Percentiles rank a stretch among this genome's conserved stretches.
Conservation (phyloP, 2,113 vertebrate species). For the Micronycteris hirsuta region DNA sequence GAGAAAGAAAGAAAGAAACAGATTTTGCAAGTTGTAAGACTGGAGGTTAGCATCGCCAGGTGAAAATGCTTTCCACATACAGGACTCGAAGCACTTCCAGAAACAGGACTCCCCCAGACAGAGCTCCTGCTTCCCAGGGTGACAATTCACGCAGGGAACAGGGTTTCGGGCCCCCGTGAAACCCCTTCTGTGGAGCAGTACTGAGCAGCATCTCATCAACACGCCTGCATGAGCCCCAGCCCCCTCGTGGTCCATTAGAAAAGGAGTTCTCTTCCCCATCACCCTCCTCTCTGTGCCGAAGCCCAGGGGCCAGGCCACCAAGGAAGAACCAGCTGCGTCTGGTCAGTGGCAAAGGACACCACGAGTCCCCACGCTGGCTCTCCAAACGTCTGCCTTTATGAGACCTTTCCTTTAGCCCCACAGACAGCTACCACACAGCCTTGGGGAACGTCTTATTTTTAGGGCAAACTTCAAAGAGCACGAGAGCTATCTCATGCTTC, state of each 20-base stretch:
- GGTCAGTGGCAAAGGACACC: background rate
- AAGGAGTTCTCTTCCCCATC: background rate
- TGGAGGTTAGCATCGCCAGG: background rate
- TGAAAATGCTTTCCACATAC: background rate
- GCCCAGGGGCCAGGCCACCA: background rate
- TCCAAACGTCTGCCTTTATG: background rate
- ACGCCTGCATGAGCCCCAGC: background rate
- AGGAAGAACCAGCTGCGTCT: background rate
- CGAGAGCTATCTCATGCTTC: background rate
- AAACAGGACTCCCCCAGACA: background rate
- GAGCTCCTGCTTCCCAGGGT: background rate
- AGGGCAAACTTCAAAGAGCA: background rate
- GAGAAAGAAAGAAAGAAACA: too few relatives aligned
- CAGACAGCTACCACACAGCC: background rate
- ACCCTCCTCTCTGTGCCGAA: too few relatives aligned
- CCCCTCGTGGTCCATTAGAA: background rate
- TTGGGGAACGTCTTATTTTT: background rate
- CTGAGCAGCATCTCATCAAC: background rate
- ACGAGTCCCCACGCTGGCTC: too few relatives aligned
- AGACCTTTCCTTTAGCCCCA: background rate
- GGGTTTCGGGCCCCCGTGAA: background rate
- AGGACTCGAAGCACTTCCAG: background rate
- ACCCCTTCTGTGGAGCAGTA: background rate
- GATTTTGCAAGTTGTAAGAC: background rate
- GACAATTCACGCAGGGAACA: background rate